Base-by-base conservation (phyloP, 2,113 vertebrate species). In the Cyprinodon brontotheroides region DNA sequence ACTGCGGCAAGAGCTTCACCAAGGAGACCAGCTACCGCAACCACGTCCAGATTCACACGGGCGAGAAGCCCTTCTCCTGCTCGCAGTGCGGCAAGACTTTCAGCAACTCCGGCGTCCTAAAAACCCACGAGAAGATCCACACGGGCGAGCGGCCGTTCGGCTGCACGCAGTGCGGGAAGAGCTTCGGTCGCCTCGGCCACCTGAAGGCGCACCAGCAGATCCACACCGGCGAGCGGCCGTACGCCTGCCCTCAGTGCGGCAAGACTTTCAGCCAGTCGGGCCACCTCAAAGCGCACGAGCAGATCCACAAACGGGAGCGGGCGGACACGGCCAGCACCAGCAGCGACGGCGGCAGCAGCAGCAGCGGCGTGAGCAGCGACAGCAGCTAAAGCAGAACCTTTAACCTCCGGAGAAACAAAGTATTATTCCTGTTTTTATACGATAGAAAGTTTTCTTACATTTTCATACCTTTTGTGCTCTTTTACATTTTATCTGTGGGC, bases 121-220 rank as follows among this genome's bases (percentile, higher is more conserved):
- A 92, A 39, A 94, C 94, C 65, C 94, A 95, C 65, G 92, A 94
- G 92, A 95, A 93, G 92, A 95, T 95, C 83, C 94, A 95, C 86
- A 81, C 91, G 0, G 94, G 94, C 11, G 94, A 91, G 86, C 88
- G 90, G 76, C 94, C 94, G 0, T 94, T 94, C n/a, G 92, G 92
- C 85, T 94, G 94, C 91, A 93, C 90, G 60, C 94, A 95, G 89
- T 95, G 94, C 61, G 94, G 94, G 15, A 95, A 95, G 86, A 94
- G 93, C 85, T 94, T 94, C 59, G 94, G 92, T 22, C 94, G 94
- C 60, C 90, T 95, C 43, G 94, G 94, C 61, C 94, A 95, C 84
- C 93, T 95, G 72, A 95, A 94, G 89, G 94, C 94, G 1, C 94
- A 95, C 92, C 94, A 94, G 92, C 94, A 95, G 85, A 94, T 94